Percentiles rank a stretch among this genome's conserved stretches.
Evolutionary conservation across 2,888 invertebrate genomes (phyloP).

Genomic region (Diarsia rubi): DNA sequence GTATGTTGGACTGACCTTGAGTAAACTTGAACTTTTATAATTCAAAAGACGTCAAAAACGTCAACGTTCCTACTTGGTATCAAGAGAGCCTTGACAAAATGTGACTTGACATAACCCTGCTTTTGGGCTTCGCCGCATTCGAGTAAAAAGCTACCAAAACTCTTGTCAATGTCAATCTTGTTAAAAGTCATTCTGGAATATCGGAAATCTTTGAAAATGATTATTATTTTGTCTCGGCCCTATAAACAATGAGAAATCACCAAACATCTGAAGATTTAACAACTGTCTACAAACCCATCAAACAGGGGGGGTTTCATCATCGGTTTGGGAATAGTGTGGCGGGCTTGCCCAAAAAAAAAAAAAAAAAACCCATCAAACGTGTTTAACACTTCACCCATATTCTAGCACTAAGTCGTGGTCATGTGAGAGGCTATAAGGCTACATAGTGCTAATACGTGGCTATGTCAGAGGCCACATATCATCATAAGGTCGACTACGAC

Average conservation of each 20-base stretch:
- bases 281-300: neutral
- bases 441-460: constrained; percentile 7
- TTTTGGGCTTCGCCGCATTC: too few relatives aligned
- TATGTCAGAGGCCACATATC: constrained; percentile 16
- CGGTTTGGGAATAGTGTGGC: too few relatives aligned
- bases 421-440: neutral
- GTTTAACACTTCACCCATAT: constrained; percentile 3
- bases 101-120: neutral
- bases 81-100: neutral
- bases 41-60: neutral
- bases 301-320: too few relatives aligned
- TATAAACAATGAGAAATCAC: neutral
- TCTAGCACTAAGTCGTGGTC: constrained; percentile 4
- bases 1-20: neutral
- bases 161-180: neutral
- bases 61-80: neutral
- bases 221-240: neutral
- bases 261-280: neutral
- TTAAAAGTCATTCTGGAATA: neutral
- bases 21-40: neutral
- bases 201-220: neutral
- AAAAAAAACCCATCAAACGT: constrained; percentile 6
- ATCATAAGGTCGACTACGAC: constrained; percentile 11
- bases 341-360: too few relatives aligned
- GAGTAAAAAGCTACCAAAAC: neutral